phyloP scores from a whole-genome alignment of 2,888 invertebrate species.

The Calliopum simillimum region DNA sequence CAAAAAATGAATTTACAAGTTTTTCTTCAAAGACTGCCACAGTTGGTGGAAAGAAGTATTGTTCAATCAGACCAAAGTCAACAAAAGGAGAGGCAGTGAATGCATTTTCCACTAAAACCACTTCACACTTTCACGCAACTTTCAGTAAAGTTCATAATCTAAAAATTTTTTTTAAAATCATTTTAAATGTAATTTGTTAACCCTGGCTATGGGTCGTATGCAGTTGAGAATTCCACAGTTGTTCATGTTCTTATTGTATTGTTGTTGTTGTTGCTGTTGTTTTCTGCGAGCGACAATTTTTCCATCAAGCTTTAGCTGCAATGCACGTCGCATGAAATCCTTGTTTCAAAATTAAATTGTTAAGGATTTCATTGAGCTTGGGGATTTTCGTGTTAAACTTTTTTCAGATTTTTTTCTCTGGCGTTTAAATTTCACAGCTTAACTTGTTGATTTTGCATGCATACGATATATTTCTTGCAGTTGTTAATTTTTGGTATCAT shows the following conservation, averaged over 20 bases:
- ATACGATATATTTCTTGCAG: conserved; percentile 35
- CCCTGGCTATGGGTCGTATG: background rate
- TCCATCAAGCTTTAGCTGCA: conserved; percentile 39
- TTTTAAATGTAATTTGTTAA: no score
- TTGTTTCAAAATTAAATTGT: conserved; percentile 50
- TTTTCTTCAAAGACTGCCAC: no score
- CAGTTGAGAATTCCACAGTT: background rate
- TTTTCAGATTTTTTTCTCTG: conserved; percentile 45
- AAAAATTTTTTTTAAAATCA: no score
- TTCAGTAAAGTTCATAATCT: no score
- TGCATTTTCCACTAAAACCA: no score
- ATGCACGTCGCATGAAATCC: conserved; percentile 48
- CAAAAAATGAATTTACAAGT: no score
- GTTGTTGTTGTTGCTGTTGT: conserved; percentile 37
- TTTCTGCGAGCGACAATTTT: conserved; percentile 40
- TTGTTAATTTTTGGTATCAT: conserved; percentile 24
- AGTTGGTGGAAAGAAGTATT: no score
- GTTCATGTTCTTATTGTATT: background rate
- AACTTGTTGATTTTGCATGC: conserved; percentile 49
- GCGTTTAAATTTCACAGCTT: conserved; percentile 52
- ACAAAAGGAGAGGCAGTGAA: no score
- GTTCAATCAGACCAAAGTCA: no score
- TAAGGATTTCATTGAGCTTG: conserved; percentile 30
- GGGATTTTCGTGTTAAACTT: conserved; percentile 22
- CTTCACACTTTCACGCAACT: no score